Base-by-base conservation (phyloP, 2,888 invertebrate genomes). In the Mycalesis mineus region DNA sequence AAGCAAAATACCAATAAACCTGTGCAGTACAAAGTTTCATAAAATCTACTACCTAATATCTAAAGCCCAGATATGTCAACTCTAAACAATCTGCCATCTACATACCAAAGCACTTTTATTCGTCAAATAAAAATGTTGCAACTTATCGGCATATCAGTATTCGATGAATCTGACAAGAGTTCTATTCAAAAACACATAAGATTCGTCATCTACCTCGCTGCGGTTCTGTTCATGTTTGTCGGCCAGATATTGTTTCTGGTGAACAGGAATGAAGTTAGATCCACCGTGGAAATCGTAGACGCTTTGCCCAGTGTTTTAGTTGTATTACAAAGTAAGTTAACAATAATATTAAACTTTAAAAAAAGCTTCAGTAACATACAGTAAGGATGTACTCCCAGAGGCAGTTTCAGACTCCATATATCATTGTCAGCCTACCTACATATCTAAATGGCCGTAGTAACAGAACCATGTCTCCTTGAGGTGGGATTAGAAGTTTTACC, bases 81-180 rank as follows among this genome's bases (percentile, higher is more conserved):
- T 0, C 44, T 64, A n/a, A 13, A 60, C 0, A 15, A 57, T 37
- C 49, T 68, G 9, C 63, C 65, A 3, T 39, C 57, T 9, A 55
- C 45, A 22, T 68, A 60, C 17, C 45, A 65, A 0, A 58, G 60
- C 7, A 71, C 68, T 13, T 63, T 71, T 28, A 54, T 36, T 28
- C 59, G 65, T 0, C 64, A 68, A 42, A 33, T 65, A 6, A 67
- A 62, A 29, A 42, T 64, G 28, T 45, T 67, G 1, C 53, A 60
- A 37, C 53, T 65, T 15, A 49, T 68, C 33, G 72, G 72, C 8
- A 53, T 68, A 3, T 57, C 65, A 31, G 64, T 70, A 31, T 68
- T 69, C 29, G 42, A 58, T 15, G 57, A 67, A 17, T 17, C 52
- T 6, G 57, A 65, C 6, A n/a, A 11, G 7, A 41, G n/a, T 29